These are phyloP conservation scores for Leptopilina boulardi DNA, from an alignment of 1,140 invertebrate species.

Conservation along the genomic window DNA sequence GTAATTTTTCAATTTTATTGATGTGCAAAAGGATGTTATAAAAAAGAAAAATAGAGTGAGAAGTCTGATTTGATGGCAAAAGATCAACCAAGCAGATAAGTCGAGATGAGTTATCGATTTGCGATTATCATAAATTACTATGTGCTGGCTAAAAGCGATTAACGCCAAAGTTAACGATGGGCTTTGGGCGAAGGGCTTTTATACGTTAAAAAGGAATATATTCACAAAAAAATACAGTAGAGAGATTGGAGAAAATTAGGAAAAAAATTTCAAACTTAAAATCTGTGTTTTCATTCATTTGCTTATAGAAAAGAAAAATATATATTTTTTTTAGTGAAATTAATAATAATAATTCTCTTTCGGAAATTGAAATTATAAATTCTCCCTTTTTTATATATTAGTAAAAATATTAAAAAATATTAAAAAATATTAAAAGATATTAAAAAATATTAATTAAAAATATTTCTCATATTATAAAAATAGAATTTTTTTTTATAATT, in stretches of 20 bases:
- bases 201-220: constrained; percentile 35
- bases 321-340: too few relatives aligned
- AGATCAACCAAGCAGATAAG: constrained; percentile 53
- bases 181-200: constrained; percentile 53
- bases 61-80: constrained; percentile 53
- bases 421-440: too few relatives aligned
- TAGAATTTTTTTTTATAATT: too few relatives aligned
- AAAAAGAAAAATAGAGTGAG: constrained; percentile 35
- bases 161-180: constrained; percentile 64
- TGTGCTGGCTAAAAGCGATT: constrained; percentile 57
- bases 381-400: too few relatives aligned
- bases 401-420: too few relatives aligned
- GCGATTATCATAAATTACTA: constrained; percentile 69
- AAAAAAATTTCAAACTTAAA: neutral
- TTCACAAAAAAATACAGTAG: neutral
- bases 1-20: constrained; percentile 10
- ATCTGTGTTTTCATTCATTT: too few relatives aligned
- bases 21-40: neutral
- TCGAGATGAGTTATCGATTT: constrained; percentile 63
- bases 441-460: too few relatives aligned
- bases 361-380: too few relatives aligned
- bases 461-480: too few relatives aligned
- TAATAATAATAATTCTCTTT: too few relatives aligned
- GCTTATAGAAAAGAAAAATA: too few relatives aligned
- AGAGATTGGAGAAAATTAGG: neutral